phyloP scores from a whole-genome alignment of 2,113 vertebrate genomes.

The Tetrao urogallus region DNA sequence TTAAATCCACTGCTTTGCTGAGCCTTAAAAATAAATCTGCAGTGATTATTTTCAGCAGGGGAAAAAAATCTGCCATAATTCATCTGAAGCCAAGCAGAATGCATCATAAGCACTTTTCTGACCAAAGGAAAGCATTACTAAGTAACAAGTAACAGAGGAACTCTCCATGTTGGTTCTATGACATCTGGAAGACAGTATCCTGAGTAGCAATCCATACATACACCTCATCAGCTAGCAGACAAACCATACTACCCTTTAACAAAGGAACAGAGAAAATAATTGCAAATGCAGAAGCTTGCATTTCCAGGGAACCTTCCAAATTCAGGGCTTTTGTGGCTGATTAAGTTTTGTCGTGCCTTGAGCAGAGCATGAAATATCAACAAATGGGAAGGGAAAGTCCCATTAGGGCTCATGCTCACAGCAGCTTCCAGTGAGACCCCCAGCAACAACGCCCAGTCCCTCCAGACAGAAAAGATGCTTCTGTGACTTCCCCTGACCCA shows the following conservation, averaged over 20 bases:
- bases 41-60: background rate
- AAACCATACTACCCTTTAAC: background rate
- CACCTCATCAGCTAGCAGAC: background rate
- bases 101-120: background rate
- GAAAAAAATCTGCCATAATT: background rate
- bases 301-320: background rate
- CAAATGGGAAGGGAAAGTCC: rapidly evolving
- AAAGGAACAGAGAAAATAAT: background rate
- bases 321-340: background rate
- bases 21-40: background rate
- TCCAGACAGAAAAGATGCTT: constrained; percentile 64
- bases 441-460: background rate
- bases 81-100: background rate
- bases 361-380: background rate
- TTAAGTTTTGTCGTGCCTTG: background rate
- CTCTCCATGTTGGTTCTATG: background rate
- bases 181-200: background rate
- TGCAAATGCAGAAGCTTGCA: background rate
- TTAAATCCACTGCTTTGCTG: background rate
- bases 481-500: constrained; percentile 77
- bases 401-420: background rate
- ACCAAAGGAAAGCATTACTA: background rate
- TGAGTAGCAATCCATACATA: background rate
- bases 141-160: background rate
- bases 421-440: background rate